Evolutionary conservation across 1,140 invertebrate species (phyloP).

Genomic region (Probaryconus sp.): DNA sequence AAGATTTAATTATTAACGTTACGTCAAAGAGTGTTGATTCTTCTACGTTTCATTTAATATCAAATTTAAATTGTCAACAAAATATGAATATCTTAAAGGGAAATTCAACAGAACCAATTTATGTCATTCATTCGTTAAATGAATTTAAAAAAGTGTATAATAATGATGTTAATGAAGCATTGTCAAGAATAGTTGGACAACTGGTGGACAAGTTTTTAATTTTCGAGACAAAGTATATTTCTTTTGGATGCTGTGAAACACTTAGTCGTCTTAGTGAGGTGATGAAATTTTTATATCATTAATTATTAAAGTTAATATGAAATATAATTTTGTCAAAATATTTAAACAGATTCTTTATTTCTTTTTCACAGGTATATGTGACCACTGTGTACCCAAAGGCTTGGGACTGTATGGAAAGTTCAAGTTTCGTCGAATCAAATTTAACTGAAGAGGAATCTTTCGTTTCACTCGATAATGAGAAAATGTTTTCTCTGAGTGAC

Average conservation of each 20-base stretch:
- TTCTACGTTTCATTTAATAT: too few species aligned
- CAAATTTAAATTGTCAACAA: too few species aligned
- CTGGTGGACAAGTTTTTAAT: slow-evolving; percentile 69
- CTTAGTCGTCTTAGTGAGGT: slow-evolving; percentile 75
- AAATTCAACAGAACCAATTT: slow-evolving; percentile 65
- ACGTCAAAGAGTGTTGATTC: slow-evolving; percentile 71
- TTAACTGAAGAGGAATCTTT: not conserved
- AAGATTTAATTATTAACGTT: slow-evolving; percentile 63
- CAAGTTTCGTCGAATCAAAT: not conserved
- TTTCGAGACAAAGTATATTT: slow-evolving; percentile 70
- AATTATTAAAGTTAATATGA: too few species aligned
- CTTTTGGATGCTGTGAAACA: slow-evolving; percentile 79
- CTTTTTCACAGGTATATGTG: too few species aligned
- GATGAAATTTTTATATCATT: too few species aligned
- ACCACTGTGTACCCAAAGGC: slow-evolving; percentile 78
- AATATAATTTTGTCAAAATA: too few species aligned
- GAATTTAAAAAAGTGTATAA: slow-evolving; percentile 38
- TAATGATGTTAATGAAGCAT: slow-evolving; percentile 59
- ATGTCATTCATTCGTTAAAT: slow-evolving; percentile 44
- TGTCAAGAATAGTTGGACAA: slow-evolving; percentile 64
- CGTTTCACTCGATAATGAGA: slow-evolving; percentile 2
- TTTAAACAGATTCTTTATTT: too few species aligned
- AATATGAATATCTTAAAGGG: slow-evolving; percentile 66
- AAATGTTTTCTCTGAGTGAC: slow-evolving; percentile 25
- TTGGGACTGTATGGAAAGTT: slow-evolving; percentile 77